phyloP scores from a whole-genome alignment of 2,113 vertebrate genomes.

The Tonatia bakeri region DNA sequence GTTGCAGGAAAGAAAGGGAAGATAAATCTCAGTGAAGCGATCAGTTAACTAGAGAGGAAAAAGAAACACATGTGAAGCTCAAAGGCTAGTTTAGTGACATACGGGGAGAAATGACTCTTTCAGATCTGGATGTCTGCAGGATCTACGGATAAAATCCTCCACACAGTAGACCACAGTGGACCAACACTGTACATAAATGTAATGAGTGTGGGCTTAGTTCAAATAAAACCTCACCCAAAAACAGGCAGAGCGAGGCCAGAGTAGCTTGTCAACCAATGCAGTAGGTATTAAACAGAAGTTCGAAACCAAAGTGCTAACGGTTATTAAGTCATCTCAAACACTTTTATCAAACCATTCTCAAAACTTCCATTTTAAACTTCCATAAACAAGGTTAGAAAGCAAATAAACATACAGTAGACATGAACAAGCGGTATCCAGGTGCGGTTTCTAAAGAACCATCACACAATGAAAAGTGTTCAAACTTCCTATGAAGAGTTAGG shows the following conservation, averaged over 20 bases:
- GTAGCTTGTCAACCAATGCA: neutral
- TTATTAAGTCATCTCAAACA: neutral
- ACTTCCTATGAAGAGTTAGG: neutral
- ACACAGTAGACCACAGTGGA: neutral
- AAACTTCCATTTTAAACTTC: neutral
- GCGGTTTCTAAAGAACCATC: neutral
- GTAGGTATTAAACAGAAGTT: neutral
- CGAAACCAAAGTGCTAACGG: neutral
- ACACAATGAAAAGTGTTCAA: neutral
- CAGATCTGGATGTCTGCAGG: neutral
- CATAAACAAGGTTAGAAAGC: neutral
- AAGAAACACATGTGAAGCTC: neutral
- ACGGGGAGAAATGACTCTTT: neutral
- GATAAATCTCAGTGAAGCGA: conserved; percentile 29
- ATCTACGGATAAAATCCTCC: neutral
- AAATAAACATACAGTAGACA: neutral
- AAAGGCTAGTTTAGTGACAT: neutral
- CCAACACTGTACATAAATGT: neutral
- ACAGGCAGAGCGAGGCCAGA: neutral
- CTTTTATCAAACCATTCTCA: neutral
- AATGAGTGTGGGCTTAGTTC: neutral
- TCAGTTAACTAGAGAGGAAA: neutral
- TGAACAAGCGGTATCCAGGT: neutral
- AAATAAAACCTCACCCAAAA: neutral
- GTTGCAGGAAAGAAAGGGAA: conserved; percentile 49